Percentiles rank a stretch among this genome's conserved stretches.
phyloP scores from a whole-genome alignment of 2,113 vertebrate species.

The Circaetus cinerascens region DNA sequence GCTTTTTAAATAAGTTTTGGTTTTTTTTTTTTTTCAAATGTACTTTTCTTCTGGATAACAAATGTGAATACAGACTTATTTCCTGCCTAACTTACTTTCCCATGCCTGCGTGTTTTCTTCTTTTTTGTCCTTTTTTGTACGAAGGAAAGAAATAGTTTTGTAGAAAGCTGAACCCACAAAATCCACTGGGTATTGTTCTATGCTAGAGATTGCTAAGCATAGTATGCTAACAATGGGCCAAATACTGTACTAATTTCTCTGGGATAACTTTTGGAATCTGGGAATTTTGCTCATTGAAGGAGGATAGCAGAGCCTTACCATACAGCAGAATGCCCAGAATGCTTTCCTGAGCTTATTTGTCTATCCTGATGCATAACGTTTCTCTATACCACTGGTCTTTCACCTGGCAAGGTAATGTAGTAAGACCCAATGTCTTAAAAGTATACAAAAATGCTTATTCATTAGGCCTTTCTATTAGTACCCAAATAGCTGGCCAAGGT shows the following conservation, averaged over 20 bases:
- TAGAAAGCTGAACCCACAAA: slow-evolving; percentile 47
- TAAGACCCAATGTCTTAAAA: neutral
- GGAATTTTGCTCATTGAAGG: neutral
- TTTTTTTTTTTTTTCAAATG: neutral
- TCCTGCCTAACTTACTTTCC: slow-evolving; percentile 59
- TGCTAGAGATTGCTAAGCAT: slow-evolving; percentile 6
- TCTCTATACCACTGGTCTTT: neutral
- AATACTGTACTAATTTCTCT: neutral
- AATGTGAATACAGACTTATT: slow-evolving; percentile 44
- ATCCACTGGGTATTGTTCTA: slow-evolving; percentile 44
- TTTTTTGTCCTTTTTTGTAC: slow-evolving; percentile 19
- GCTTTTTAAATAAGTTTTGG: neutral
- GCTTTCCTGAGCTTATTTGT: neutral
- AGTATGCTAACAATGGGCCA: slow-evolving; percentile 3
- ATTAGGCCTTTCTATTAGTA: neutral
- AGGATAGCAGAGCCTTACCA: neutral
- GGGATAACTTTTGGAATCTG: neutral
- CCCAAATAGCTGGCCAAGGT: neutral
- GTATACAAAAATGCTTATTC: neutral
- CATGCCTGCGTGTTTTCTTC: slow-evolving; percentile 42
- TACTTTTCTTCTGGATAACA: slow-evolving; percentile 33
- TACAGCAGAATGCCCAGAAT: neutral
- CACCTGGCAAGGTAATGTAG: neutral
- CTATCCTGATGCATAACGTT: neutral
- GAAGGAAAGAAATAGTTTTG: slow-evolving; percentile 48